A percentile compares a stretch with the other conserved stretches of the same genome.
phyloP scores from a whole-genome alignment of 1,140 invertebrate species.

The Stenopsyche tienmushanensis region DNA sequence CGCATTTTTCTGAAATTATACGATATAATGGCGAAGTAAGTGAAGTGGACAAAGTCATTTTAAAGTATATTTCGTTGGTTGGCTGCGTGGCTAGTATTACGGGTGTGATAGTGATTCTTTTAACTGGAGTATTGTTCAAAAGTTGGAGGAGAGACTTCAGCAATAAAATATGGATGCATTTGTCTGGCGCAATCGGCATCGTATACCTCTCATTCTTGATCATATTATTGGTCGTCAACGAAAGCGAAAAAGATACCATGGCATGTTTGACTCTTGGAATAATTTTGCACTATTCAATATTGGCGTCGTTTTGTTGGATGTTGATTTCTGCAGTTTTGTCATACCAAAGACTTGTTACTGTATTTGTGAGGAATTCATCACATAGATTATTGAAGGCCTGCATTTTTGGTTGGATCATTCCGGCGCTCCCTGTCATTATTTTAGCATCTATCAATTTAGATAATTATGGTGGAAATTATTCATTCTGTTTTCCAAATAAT shows the following conservation, averaged over 20 bases:
- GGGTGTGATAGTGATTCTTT: slow-evolving; percentile 49
- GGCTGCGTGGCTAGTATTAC: slow-evolving; percentile 52
- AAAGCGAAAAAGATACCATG: no score
- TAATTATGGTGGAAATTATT: slow-evolving; percentile 48
- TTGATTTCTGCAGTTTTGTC: slow-evolving; percentile 54
- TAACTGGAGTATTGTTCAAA: slow-evolving; percentile 52
- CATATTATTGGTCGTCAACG: slow-evolving; percentile 45
- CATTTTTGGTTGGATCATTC: slow-evolving; percentile 51
- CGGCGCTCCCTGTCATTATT: slow-evolving; percentile 48
- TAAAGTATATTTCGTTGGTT: slow-evolving; percentile 50
- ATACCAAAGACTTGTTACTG: slow-evolving; percentile 51
- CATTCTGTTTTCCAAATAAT: slow-evolving; percentile 53
- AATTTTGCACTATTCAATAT: slow-evolving; percentile 51
- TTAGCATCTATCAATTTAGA: slow-evolving; percentile 48
- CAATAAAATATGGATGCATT: slow-evolving; percentile 56
- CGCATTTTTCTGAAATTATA: slow-evolving; percentile 56
- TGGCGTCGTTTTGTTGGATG: slow-evolving; percentile 58
- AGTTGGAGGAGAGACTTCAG: slow-evolving; percentile 54
- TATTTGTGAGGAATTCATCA: slow-evolving; percentile 52
- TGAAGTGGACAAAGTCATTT: slow-evolving; percentile 43
- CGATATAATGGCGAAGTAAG: slow-evolving; percentile 45
- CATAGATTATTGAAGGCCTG: slow-evolving; percentile 53
- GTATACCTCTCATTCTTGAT: slow-evolving; percentile 49
- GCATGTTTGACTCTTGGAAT: slow-evolving; percentile 51
- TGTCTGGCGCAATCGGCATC: slow-evolving; percentile 51